Base-by-base conservation (phyloP, 2,797 vertebrate genomes). In the Hemitrygon akajei region DNA sequence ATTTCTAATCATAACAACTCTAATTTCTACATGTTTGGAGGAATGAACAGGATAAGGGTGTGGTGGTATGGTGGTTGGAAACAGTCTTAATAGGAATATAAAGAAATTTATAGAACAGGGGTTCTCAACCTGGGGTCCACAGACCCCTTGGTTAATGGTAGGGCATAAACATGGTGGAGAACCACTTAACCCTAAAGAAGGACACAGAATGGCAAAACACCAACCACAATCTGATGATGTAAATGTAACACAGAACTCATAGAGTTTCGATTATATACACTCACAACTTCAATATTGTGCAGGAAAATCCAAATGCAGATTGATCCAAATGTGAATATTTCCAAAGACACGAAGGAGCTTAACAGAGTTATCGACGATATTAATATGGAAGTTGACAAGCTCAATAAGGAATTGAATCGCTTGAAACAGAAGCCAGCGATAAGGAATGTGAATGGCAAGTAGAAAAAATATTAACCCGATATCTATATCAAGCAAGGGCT, bases 301-400 rank as follows among this genome's bases (percentile, higher is more conserved):
- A 98, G 98, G 94, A 96, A 97, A 94, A 94, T 97, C 94, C 95
- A 95, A 95, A 95, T 95, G 12, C 95, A 95, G 73, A 95, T 97
- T 37, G 95, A 97, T 94, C 95, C 95, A 1, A 96, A 97, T 81
- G 16, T 94, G 37, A 97, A 96, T 93, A 93, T 66, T 0, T 94
- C 96, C 0, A 94, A 97, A 94, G 95, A 95, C 0, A 96, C 97
- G 94, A 94, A 96, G 56, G 95, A 97, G 80, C 94, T 98, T 66
- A 96, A 96, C 94, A 96, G 94, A 93, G 96, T 96, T 27, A 97
- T 97, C 37, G 81, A 96, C 94, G 96, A 96, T 94, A 95, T 97
- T 94, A 94, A 76, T 25, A 94, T 95, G 94, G 97, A 98, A 94
- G 96, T 97, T 75, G 94, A 97, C 20, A 95, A 95, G 66, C 96